These are phyloP conservation scores for Channa argus DNA, from an alignment of 2,113 vertebrate genomes.

Conservation along the genomic window DNA sequence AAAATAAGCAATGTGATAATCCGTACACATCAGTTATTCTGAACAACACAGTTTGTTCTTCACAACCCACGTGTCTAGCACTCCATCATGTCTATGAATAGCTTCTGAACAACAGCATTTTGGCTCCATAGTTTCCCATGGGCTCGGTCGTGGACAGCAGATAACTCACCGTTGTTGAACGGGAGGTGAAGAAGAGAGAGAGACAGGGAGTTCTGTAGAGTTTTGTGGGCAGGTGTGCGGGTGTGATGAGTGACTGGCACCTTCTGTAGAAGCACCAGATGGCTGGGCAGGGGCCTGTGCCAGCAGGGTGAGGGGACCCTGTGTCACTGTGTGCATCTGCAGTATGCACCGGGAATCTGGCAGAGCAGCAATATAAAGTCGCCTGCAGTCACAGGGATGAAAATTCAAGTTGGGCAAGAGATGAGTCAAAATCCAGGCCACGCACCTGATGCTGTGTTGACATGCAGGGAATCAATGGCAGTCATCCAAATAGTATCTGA, in stretches of 20 bases:
- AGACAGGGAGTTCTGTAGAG: neutral
- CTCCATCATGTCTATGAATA: constrained; percentile 15
- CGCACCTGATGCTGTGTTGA: constrained; percentile 75
- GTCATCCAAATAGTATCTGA: constrained; percentile 68
- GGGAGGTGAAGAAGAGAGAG: constrained; percentile 32
- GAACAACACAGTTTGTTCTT: constrained; percentile 24
- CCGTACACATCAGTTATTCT: constrained; percentile 38
- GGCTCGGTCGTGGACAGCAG: constrained; percentile 42
- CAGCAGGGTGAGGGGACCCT: constrained; percentile 72
- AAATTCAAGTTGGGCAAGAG: constrained; percentile 72
- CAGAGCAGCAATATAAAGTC: constrained; percentile 49
- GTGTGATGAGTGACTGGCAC: constrained; percentile 77
- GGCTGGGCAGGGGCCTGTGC: constrained; percentile 68
- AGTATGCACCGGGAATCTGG: constrained; percentile 72
- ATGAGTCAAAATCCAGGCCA: constrained; percentile 70
- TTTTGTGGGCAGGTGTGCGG: constrained; percentile 41
- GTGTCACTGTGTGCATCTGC: constrained; percentile 76
- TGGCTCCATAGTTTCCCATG: constrained; percentile 27
- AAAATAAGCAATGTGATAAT: constrained; percentile 47
- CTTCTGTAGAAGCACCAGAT: constrained; percentile 78
- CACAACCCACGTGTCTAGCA: constrained; percentile 12
- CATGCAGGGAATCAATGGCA: constrained; percentile 62
- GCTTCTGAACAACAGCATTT: constrained; percentile 28
- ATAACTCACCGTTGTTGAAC: constrained; percentile 36
- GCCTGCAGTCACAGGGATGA: constrained; percentile 55